Base-by-base conservation (phyloP, 2,888 invertebrate species). In the Zygaena filipendulae region DNA sequence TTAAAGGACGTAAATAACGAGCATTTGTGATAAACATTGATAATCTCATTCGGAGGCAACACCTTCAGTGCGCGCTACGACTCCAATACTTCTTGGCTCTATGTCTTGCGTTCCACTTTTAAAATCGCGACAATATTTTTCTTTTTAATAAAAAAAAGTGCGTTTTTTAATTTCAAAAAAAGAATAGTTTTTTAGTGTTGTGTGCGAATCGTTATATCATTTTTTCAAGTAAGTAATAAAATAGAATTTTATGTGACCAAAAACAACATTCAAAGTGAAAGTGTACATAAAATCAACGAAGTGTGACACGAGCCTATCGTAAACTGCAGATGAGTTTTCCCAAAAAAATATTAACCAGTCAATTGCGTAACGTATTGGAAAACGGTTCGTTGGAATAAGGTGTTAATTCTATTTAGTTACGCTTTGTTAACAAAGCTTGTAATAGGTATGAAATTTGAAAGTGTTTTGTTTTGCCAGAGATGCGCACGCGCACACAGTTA, bases 1-100 rank as follows among this genome's bases (percentile, higher is more conserved):
- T 75, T 74, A 70, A 72, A 74, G 75, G 69, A 71, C 69, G 55
- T 53, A 50, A 58, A 60, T 66, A 67, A 69, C 69, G 66, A 70
- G 66, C 54, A 45, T 46, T 52, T 45, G 55, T 64, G 74, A 74
- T 75, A 77, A 70, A 63, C 54, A 59, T 59, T 69, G 74, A 74
- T 74, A 75, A 74, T 74, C 71, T 71, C 63, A 67, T 59, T 72
- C 62, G 58, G 56, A 57, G 55, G 53, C 49, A 54, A 61, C 62
- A 52, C 47, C 56, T 55, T 49, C 46, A 54, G 52, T 52, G 52
- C 54, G 51, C 63, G 63, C 53, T 53, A n/a, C n/a, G n/a, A n/a
- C 59, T 70, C 63, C 61, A 6, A 6, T 61, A 55, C 59, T 62
- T 57, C 58, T 52, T 52, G 49, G 47, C 52, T 55, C 48, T 52